Percentiles rank a stretch among this genome's conserved stretches.
Conservation (phyloP, 2,888 invertebrate species). For the Myopa tessellatipennis region DNA sequence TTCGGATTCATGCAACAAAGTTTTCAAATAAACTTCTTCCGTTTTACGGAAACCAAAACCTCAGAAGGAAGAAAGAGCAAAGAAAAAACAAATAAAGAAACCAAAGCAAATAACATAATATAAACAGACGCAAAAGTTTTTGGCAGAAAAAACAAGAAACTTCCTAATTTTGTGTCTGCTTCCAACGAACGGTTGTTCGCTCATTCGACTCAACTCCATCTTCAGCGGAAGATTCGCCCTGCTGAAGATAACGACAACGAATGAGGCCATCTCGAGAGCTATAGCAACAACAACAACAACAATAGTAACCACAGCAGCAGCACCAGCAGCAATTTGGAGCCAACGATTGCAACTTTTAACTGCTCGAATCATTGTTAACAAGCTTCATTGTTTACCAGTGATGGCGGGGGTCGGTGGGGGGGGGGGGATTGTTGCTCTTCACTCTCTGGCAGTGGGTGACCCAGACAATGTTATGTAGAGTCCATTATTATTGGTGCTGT, state of each 20-base stretch:
- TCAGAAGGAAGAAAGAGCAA: constrained; percentile 6
- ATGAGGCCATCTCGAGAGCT: background rate
- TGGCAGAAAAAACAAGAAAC: no score
- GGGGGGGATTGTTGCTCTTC: no score
- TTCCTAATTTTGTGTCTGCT: background rate
- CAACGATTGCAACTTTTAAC: background rate
- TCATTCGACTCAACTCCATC: background rate
- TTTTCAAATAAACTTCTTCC: constrained; percentile 32
- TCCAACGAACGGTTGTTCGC: background rate
- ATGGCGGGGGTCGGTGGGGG: background rate
- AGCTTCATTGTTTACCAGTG: constrained; percentile 4
- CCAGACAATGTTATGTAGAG: background rate
- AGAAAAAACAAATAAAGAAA: no score
- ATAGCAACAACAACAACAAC: background rate
- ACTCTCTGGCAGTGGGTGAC: no score
- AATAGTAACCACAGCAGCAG: constrained; percentile 3
- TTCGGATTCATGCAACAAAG: constrained; percentile 25
- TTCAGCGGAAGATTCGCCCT: background rate
- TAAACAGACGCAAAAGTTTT: no score
- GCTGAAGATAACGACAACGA: background rate
- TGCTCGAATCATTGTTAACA: background rate
- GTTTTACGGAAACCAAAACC: constrained; percentile 23
- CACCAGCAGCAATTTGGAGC: background rate
- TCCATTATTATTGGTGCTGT: background rate
- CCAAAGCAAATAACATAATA: no score